Percentiles rank a stretch among this genome's conserved stretches.
Conservation (phyloP, 2,113 vertebrate genomes). For the Sphyrna mokarran region DNA sequence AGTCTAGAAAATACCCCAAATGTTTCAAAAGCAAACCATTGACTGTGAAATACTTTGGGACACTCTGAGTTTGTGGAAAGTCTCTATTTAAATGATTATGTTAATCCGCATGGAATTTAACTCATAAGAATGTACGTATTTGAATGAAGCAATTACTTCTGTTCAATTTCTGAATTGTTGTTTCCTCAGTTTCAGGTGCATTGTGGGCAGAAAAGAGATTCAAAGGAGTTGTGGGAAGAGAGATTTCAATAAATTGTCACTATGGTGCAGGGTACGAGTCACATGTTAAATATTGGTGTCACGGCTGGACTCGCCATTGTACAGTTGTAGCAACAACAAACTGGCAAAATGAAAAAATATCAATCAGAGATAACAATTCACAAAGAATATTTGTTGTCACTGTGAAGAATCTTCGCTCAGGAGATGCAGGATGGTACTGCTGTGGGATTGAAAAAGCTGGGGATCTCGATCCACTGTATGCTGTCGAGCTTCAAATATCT, state of each 20-base stretch:
- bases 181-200: constrained; percentile 1
- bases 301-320: neutral
- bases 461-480: neutral
- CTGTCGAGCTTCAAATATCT: neutral
- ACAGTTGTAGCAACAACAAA: neutral
- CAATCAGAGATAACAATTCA: neutral
- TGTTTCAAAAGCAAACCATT: neutral
- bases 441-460: neutral
- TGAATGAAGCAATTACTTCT: neutral
- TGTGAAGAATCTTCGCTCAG: neutral
- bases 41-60: neutral
- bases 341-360: neutral
- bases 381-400: neutral
- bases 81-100: neutral
- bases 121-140: neutral
- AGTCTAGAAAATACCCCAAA: no score
- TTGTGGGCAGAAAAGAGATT: neutral
- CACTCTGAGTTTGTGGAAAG: neutral
- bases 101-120: neutral
- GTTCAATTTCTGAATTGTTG: neutral
- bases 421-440: neutral
- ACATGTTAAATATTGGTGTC: neutral
- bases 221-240: neutral
- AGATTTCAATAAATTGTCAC: neutral
- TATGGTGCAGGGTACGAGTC: neutral